A percentile compares a stretch with the other conserved stretches of the same genome.
These are phyloP conservation scores for Ploceus nigricollis DNA, from an alignment of 2,113 vertebrate species.

Conservation along the genomic window DNA sequence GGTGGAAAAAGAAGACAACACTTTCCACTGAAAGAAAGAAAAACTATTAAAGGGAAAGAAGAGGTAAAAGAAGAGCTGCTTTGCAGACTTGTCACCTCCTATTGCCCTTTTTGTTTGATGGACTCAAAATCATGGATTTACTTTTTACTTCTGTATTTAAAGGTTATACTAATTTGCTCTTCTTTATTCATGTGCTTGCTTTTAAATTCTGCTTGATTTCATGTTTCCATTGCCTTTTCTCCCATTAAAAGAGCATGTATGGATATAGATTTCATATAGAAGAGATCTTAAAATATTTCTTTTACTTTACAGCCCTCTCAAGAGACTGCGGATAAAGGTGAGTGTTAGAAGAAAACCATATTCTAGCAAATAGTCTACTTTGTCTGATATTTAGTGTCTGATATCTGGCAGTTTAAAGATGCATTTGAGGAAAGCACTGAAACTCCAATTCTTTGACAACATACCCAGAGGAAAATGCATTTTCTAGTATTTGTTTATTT, in stretches of 20 bases:
- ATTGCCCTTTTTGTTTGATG: neutral
- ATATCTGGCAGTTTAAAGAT: neutral
- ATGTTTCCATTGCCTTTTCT: neutral
- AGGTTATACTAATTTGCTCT: neutral
- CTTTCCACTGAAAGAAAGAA: constrained; percentile 19
- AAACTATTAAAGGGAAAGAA: neutral
- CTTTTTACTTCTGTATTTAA: neutral
- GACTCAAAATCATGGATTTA: neutral
- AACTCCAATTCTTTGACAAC: neutral
- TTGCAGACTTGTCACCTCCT: neutral
- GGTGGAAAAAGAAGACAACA: neutral
- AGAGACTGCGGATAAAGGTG: neutral
- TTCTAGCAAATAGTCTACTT: neutral
- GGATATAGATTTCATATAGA: neutral
- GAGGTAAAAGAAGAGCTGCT: neutral
- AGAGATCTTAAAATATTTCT: neutral
- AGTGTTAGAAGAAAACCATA: neutral
- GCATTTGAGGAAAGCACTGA: neutral
- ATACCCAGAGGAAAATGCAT: neutral
- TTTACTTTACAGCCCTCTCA: neutral
- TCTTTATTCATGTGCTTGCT: neutral
- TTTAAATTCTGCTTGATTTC: neutral
- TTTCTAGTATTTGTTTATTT: constrained; percentile 12
- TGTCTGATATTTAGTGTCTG: neutral
- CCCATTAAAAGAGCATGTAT: neutral